Conservation (phyloP, 23 tunicate genomes). For the Trididemnum miniatum region DNA sequence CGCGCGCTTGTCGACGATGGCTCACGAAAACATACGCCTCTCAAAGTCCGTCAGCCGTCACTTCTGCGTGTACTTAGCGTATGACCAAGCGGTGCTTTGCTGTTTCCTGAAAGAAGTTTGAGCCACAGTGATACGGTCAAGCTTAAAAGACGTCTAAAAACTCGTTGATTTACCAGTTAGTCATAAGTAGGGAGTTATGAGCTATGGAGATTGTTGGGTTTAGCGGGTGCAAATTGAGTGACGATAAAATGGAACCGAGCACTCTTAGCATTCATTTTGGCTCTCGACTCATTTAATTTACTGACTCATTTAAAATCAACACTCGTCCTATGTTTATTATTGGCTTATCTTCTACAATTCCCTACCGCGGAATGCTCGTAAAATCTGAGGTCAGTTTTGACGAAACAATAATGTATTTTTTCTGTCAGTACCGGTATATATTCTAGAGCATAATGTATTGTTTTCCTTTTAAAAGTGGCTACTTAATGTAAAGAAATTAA, state of each 20-base stretch:
- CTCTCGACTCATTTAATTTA: not conserved
- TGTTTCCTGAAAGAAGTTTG: not conserved
- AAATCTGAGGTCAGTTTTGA: no score
- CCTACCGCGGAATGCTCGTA: no score
- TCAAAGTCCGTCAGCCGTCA: not conserved
- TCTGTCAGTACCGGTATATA: no score
- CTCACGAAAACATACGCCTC: slow-evolving; percentile 10
- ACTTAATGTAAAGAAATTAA: no score
- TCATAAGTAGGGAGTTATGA: not conserved
- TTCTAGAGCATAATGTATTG: no score
- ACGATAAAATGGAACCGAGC: not conserved
- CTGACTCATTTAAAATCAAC: slow-evolving; percentile 21
- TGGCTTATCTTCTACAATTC: not conserved
- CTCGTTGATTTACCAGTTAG: not conserved
- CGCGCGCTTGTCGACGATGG: slow-evolving; percentile 4
- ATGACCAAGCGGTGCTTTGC: not conserved
- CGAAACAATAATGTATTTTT: no score
- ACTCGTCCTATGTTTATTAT: slow-evolving; percentile 1
- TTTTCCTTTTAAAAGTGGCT: no score
- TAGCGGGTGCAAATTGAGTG: not conserved
- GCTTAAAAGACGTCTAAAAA: not conserved
- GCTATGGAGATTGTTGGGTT: not conserved
- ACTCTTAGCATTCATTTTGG: not conserved
- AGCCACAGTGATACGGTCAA: not conserved
- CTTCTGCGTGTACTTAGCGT: not conserved